Evolutionary conservation across 1,140 invertebrate genomes (phyloP), one percentile per base, ranked within the genome.

Genomic region (Meloidogyne chitwoodi): DNA sequence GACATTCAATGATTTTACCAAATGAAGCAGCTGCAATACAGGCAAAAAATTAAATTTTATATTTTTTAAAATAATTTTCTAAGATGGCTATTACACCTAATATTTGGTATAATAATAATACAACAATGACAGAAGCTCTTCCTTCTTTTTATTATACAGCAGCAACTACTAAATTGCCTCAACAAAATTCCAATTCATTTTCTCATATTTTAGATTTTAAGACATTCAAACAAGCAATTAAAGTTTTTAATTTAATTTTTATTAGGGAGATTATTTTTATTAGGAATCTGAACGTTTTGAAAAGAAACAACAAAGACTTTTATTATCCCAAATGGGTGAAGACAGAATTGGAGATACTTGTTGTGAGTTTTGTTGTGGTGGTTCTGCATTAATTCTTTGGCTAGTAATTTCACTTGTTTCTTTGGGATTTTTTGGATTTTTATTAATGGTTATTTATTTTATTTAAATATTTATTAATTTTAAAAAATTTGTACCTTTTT

Each of bases 281-380:
- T 14, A 73, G 71, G 71, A 73, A 29, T 73, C 71, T 34, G 71
- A 73, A 73, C 56, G 71, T 34, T 56, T 73, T 34, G 71, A 73
- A n/a, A 73, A 73, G 26, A 61, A 73, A 63, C 61, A 67, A 34
- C 65, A 64, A 64, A 64, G 29, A 63, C 6, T 73, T 29, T 31
- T 73, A 64, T 41, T 56, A 56, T 1, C 19, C 5, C 48, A 56
- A 56, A 56, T 64, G 22, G 71, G 71, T 11, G 71, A 73, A 64
- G 38, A 31, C 6, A 64, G 27, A 63, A 14, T 73, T n/a, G 24
- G 71, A 3, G 56, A 34, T 64, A 64, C 71, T 24, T 73, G 56
- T 22, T 73, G 71, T 29, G 71, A 73, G 22, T 73, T 73, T 31
- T 73, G 71, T 34, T 73, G 71, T 64, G 71, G 71, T 6, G 71